These are phyloP conservation scores for Agrotis segetum DNA, from an alignment of 2,888 invertebrate genomes.

Conservation along the genomic window DNA sequence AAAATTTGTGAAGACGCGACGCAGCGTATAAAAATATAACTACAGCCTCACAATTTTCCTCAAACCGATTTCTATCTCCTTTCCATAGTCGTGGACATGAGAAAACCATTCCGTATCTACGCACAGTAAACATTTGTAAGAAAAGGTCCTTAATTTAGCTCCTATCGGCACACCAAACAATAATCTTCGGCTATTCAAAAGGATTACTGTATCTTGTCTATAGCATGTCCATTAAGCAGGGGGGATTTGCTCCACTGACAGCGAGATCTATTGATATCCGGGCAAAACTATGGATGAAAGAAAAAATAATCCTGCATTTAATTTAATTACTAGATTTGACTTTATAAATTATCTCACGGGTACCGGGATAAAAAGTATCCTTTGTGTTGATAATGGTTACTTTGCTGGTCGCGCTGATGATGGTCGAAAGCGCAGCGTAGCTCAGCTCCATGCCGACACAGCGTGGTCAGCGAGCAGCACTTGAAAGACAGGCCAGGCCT, in stretches of 20 bases:
- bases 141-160: conserved; percentile 61
- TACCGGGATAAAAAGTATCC: no score
- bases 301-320: not conserved
- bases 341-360: no score
- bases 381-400: no score
- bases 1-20: no score
- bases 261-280: conserved; percentile 65
- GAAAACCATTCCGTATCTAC: conserved; percentile 27
- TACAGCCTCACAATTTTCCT: not conserved
- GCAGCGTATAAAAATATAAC: no score
- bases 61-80: conserved; percentile 4
- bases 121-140: conserved; percentile 43
- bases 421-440: no score
- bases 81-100: conserved; percentile 5
- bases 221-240: conserved; percentile 74
- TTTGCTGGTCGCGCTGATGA: no score
- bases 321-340: not conserved
- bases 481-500: no score
- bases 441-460: no score
- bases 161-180: conserved; percentile 70
- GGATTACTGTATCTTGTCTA: conserved; percentile 73
- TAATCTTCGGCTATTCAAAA: conserved; percentile 67
- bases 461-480: no score
- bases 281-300: conserved; percentile 31
- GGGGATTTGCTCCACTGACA: conserved; percentile 70